These are phyloP conservation scores for Phortica okadai DNA, from an alignment of 2,888 invertebrate species.

Conservation along the genomic window DNA sequence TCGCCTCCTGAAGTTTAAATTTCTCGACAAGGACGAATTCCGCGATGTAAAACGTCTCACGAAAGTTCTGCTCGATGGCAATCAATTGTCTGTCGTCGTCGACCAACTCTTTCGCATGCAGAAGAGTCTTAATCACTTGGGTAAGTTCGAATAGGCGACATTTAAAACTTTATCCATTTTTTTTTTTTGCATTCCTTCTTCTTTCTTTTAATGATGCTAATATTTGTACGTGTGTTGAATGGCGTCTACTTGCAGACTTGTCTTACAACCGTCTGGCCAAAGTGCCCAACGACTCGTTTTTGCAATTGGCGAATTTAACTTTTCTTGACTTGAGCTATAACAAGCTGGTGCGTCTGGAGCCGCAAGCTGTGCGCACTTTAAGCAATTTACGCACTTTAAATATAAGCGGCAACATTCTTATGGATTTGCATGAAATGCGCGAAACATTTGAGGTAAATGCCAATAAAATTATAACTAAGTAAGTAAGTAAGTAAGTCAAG, in stretches of 20 bases:
- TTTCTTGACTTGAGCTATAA: slow-evolving; percentile 87
- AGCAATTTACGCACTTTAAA: slow-evolving; percentile 80
- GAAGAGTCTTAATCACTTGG: slow-evolving; percentile 75
- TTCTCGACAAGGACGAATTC: slow-evolving; percentile 84
- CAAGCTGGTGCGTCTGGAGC: slow-evolving; percentile 83
- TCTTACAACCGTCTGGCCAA: slow-evolving; percentile 86
- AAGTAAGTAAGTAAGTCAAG: too few species aligned
- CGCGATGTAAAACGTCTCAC: slow-evolving; percentile 82
- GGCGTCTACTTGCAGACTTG: slow-evolving; percentile 75
- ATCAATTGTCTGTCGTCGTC: slow-evolving; percentile 85
- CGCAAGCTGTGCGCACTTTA: slow-evolving; percentile 76
- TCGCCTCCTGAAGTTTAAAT: slow-evolving; percentile 79
- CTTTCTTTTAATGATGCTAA: slow-evolving; percentile 31
- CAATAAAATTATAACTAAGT: not conserved
- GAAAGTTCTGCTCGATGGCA: slow-evolving; percentile 84
- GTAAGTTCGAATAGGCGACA: slow-evolving; percentile 60
- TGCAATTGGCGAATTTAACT: slow-evolving; percentile 82
- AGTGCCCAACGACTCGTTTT: slow-evolving; percentile 85
- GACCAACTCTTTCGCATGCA: slow-evolving; percentile 82
- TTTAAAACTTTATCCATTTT: slow-evolving; percentile 5
- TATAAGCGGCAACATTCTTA: slow-evolving; percentile 82
- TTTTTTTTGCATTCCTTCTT: not conserved
- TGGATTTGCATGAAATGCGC: slow-evolving; percentile 75
- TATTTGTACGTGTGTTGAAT: not conserved
- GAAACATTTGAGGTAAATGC: slow-evolving; percentile 74